Percentiles rank a stretch among this genome's conserved stretches.
phyloP scores from a whole-genome alignment of 2,113 vertebrate genomes.

The Gadus macrocephalus region DNA sequence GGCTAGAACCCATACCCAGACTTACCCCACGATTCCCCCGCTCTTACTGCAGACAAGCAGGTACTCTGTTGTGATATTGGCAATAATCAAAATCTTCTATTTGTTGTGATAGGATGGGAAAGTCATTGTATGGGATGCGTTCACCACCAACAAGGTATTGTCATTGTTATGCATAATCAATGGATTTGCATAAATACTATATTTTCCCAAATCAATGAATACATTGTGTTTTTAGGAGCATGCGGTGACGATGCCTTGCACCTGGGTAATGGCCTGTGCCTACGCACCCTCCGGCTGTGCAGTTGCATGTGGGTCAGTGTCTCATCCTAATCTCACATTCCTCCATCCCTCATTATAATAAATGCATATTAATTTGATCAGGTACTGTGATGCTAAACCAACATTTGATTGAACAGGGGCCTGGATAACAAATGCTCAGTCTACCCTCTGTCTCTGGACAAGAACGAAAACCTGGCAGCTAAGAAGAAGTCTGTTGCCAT shows the following conservation, averaged over 20 bases:
- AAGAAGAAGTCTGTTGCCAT: constrained; percentile 99
- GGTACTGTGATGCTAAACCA: neutral
- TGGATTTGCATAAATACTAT: constrained; percentile 12
- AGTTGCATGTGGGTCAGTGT: constrained; percentile 94
- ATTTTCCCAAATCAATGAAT: constrained; percentile 20
- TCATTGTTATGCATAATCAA: constrained; percentile 29
- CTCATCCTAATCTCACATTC: neutral
- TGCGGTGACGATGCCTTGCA: constrained; percentile 97
- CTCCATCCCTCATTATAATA: neutral
- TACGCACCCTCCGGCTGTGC: constrained; percentile 96
- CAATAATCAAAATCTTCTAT: neutral
- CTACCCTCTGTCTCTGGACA: constrained; percentile 97
- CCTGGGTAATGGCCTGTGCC: constrained; percentile 98
- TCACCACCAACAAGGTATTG: constrained; percentile 95
- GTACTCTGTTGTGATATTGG: too few relatives aligned
- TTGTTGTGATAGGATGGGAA: constrained; percentile 86
- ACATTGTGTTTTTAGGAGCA: constrained; percentile 79
- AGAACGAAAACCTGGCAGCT: constrained; percentile 97
- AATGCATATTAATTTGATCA: neutral
- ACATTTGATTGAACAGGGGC: constrained; percentile 67
- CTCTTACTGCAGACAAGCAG: too few relatives aligned
- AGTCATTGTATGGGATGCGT: constrained; percentile 98
- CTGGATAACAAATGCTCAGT: constrained; percentile 99
- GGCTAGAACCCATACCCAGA: too few relatives aligned
- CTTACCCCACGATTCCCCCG: too few relatives aligned